phyloP scores from a whole-genome alignment of 1,140 invertebrate genomes.

The Drosophila pachea region DNA sequence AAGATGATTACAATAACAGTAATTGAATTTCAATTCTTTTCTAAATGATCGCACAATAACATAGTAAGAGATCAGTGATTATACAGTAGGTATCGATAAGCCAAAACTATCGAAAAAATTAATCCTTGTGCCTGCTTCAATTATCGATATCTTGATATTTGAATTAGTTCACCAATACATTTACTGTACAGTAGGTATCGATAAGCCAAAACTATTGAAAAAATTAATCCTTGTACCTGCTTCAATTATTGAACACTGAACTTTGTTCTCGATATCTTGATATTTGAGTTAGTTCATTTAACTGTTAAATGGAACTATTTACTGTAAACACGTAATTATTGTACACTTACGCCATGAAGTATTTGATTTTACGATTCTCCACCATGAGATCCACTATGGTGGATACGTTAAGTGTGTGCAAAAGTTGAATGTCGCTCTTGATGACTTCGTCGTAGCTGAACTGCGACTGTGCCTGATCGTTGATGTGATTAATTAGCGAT shows the following conservation, averaged over 20 bases:
- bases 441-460: conserved; percentile 82
- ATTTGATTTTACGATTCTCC: conserved; percentile 93
- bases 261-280: too few relatives aligned
- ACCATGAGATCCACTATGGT: conserved; percentile 93
- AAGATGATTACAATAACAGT: not conserved
- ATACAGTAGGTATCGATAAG: too few relatives aligned
- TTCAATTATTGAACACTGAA: too few relatives aligned
- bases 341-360: conserved; percentile 87
- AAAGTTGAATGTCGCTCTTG: conserved; percentile 86
- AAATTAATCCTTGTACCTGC: too few relatives aligned
- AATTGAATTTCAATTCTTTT: not conserved
- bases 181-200: too few relatives aligned
- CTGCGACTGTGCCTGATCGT: conserved; percentile 61
- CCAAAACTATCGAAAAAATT: too few relatives aligned
- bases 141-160: too few relatives aligned
- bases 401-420: conserved; percentile 86
- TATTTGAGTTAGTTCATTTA: not conserved
- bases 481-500: conserved; percentile 67
- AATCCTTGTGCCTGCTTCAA: too few relatives aligned
- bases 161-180: too few relatives aligned
- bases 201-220: too few relatives aligned
- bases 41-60: too few relatives aligned
- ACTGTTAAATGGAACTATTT: not conserved
- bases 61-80: too few relatives aligned
- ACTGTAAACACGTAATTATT: not conserved